Base-by-base conservation (phyloP, 92 coral and sea anemone species). In the Micromussa lordhowensis region DNA sequence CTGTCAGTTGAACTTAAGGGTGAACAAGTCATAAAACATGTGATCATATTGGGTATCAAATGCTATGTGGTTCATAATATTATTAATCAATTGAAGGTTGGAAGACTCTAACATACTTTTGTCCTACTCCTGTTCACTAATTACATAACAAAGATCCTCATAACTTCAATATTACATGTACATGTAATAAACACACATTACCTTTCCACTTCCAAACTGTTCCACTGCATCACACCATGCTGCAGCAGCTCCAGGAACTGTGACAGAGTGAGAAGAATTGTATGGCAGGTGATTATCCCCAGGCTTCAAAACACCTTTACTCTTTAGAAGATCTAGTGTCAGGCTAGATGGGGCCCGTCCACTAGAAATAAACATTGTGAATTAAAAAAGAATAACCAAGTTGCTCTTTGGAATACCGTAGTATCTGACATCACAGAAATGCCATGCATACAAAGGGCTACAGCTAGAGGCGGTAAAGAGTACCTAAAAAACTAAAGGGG, bases 201-300 rank as follows among this genome's bases (percentile, higher is more conserved):
- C 99, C 92, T 87, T 94, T 83, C 94, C 93, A 86, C 96, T 96
- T 16, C 99, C 99, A 96, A 98, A 98, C 74, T 64, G 84, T 30
- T 98, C 94, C 30, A 98, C 96, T 55, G 98, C 85, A 63, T 98
- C 99, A 0, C 95, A 94, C 99, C 99, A 98, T 3, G 98, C 98
- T 6, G 99, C 98, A 13, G 98, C 99, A 48, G 99, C 99, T 26
- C 99, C 99, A 49, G 99, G 99, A 1, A 98, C 99, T 76, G 98
- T 98, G 10, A 98, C 95, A 6, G 96, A 90, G 78, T 98, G 99
- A 19, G 95, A 94, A 7, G 98, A 98, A 24, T 75, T 66, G n/a
- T 61, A 75, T 6, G 96, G 96, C 59, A 97, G 84, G 14, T 90
- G 89, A 4, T 86, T 26, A 24, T 79, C 66, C 15, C 86, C 88